Conservation (phyloP, 2,113 vertebrate species). For the Oryzias curvinotus region DNA sequence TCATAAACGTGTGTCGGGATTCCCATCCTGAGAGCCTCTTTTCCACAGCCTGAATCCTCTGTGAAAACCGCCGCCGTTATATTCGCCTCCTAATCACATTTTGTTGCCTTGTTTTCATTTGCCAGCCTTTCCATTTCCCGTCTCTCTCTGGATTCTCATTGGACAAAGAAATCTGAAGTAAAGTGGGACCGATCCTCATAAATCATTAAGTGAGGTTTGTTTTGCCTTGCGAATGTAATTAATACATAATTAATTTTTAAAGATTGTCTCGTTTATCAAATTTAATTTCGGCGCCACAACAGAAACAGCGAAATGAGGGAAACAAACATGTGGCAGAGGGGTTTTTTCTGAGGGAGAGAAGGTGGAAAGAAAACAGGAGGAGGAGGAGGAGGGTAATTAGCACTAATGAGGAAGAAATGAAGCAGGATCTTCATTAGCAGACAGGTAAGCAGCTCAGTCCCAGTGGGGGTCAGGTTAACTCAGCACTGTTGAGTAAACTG, state of each 20-base stretch:
- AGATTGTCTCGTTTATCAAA: slow-evolving; percentile 83
- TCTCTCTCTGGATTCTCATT: slow-evolving; percentile 66
- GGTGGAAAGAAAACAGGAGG: slow-evolving; percentile 32
- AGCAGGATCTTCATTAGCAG: slow-evolving; percentile 63
- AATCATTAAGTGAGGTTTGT: slow-evolving; percentile 84
- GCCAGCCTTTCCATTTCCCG: slow-evolving; percentile 47
- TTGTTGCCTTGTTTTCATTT: slow-evolving; percentile 55
- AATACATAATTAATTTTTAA: slow-evolving; percentile 88
- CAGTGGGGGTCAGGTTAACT: slow-evolving; percentile 21
- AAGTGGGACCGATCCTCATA: slow-evolving; percentile 79
- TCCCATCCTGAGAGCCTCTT: not conserved
- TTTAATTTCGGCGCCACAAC: slow-evolving; percentile 76
- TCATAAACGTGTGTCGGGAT: no score
- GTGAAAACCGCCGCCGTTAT: not conserved
- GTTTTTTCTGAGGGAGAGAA: not conserved
- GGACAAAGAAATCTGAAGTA: slow-evolving; percentile 74
- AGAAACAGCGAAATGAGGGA: slow-evolving; percentile 51
- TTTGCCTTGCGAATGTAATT: slow-evolving; percentile 83
- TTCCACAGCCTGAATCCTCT: not conserved
- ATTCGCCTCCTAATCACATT: slow-evolving; percentile 30
- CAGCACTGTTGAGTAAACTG: not conserved
- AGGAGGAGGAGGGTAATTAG: slow-evolving; percentile 49
- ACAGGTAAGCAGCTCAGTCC: slow-evolving; percentile 58
- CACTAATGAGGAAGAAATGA: slow-evolving; percentile 68
- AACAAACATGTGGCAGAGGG: slow-evolving; percentile 56